Evolutionary conservation across 2,113 vertebrate species (phyloP).

Genomic region (Kryptolebias marmoratus): DNA sequence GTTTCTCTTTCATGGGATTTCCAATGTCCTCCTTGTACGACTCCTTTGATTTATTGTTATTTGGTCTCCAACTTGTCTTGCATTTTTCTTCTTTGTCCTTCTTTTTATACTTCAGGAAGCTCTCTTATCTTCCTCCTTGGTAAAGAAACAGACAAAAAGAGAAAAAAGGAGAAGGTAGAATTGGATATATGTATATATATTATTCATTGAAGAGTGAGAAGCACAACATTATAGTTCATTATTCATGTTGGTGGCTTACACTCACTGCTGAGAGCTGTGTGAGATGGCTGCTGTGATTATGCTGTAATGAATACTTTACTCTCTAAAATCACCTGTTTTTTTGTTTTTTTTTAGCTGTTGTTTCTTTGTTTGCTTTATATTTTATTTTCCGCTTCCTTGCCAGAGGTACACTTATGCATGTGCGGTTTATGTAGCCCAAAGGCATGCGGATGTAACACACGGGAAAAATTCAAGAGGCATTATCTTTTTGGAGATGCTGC

Average conservation of each 20-base stretch:
- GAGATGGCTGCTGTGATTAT: conserved; percentile 6
- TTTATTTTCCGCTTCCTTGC: too few species aligned
- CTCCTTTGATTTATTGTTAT: neutral
- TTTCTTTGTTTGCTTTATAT: neutral
- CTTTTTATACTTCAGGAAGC: conserved; percentile 20
- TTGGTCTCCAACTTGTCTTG: neutral
- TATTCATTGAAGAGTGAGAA: conserved; percentile 60
- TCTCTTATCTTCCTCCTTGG: conserved; percentile 10
- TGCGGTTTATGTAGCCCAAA: too few species aligned
- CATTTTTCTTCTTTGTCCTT: neutral
- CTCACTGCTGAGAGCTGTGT: conserved; percentile 21
- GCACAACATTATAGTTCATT: conserved; percentile 65
- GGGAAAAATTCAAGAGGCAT: too few species aligned
- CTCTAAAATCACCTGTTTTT: neutral
- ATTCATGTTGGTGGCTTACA: conserved; percentile 61
- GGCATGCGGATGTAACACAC: too few species aligned
- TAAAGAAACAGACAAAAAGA: conserved; percentile 37
- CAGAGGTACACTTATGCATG: too few species aligned
- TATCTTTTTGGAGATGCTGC: too few species aligned
- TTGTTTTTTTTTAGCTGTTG: neutral
- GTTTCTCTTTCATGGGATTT: conserved; percentile 21
- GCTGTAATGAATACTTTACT: neutral
- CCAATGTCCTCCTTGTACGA: conserved; percentile 1
- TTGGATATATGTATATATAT: conserved; percentile 33
- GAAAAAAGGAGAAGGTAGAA: conserved; percentile 9